Evolutionary conservation across 2,888 invertebrate species (phyloP).

Genomic region (Eulithis prunata): DNA sequence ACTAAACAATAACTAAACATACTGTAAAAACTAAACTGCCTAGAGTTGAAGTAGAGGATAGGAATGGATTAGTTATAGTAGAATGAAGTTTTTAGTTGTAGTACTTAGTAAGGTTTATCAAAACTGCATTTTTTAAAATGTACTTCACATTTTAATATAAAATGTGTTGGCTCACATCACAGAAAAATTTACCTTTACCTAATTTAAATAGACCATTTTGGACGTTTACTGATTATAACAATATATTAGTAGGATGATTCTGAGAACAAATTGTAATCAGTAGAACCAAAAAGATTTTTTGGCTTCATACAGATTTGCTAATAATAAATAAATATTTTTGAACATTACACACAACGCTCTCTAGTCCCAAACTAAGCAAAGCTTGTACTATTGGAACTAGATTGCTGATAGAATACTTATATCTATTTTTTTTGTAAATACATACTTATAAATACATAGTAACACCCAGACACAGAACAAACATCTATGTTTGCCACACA

Average conservation of each 20-base stretch:
- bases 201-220: constrained; percentile 34
- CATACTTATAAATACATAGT: too few species aligned
- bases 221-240: constrained; percentile 7
- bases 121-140: constrained; percentile 61
- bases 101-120: constrained; percentile 46
- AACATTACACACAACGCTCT: too few species aligned
- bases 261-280: too few species aligned
- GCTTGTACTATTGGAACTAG: too few species aligned
- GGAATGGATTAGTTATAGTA: constrained; percentile 13
- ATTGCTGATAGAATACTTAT: too few species aligned
- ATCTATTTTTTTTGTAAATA: too few species aligned
- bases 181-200: constrained; percentile 54
- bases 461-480: too few species aligned
- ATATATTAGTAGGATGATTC: background rate
- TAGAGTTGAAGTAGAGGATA: constrained; percentile 5
- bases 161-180: constrained; percentile 73
- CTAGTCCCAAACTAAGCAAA: too few species aligned
- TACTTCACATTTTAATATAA: constrained; percentile 80
- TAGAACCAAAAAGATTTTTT: too few species aligned
- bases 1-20: constrained; percentile 46
- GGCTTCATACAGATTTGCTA: too few species aligned
- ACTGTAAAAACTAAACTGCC: constrained; percentile 10
- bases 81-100: background rate
- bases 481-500: too few species aligned
- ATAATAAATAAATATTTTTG: too few species aligned